A percentile compares a stretch with the other conserved stretches of the same genome.
Conservation (phyloP, 1,140 invertebrate genomes). For the Uloborus diversus region DNA sequence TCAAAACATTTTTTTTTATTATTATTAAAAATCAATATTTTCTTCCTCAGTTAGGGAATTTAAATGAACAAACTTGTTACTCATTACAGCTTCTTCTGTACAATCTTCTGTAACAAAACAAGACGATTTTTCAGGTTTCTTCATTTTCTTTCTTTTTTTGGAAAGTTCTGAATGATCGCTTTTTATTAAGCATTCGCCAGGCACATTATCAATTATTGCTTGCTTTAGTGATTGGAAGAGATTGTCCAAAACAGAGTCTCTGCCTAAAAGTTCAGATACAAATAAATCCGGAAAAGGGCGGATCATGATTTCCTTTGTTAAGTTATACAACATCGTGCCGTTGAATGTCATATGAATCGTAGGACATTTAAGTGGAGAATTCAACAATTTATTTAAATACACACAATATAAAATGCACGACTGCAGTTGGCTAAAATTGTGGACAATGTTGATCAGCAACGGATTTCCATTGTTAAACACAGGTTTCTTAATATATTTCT, state of each 20-base stretch:
- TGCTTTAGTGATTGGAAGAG: constrained; percentile 1
- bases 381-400: constrained; percentile 28
- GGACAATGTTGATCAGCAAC: constrained; percentile 23
- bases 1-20: too few relatives aligned
- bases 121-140: too few relatives aligned
- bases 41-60: too few relatives aligned
- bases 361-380: constrained; percentile 1
- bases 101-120: too few relatives aligned
- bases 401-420: constrained; percentile 9
- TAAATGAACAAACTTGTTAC: too few relatives aligned
- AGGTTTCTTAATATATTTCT: constrained; percentile 44
- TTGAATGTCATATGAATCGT: constrained; percentile 3
- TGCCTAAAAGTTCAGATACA: constrained; percentile 38
- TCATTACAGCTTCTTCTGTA: too few relatives aligned
- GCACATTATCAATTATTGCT: constrained; percentile 10
- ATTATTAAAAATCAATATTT: too few relatives aligned
- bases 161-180: background rate
- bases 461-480: constrained; percentile 21
- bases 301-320: constrained; percentile 32
- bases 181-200: background rate
- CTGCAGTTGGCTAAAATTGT: constrained; percentile 45
- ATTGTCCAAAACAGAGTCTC: background rate
- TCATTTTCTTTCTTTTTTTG: background rate
- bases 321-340: constrained; percentile 49
- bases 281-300: constrained; percentile 27